Conservation (phyloP, 2,113 vertebrate genomes). For the Lathamus discolor region DNA sequence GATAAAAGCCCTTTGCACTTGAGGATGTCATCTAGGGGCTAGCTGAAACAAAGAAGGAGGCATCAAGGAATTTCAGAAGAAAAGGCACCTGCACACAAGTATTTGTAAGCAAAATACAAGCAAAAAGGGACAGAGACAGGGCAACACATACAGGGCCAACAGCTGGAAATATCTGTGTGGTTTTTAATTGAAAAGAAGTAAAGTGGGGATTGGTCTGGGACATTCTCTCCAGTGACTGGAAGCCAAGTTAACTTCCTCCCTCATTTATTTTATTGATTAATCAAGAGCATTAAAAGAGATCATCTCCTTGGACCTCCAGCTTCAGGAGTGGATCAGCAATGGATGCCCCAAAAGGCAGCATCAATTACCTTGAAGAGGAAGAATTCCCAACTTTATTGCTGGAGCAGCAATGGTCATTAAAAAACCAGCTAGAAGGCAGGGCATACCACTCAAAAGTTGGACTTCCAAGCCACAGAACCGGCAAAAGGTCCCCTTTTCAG, state of each 20-base stretch:
- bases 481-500: too few relatives aligned
- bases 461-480: not conserved
- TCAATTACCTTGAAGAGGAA: not conserved
- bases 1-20: not conserved
- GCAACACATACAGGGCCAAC: not conserved
- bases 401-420: not conserved
- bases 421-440: not conserved
- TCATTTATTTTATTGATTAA: not conserved
- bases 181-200: not conserved
- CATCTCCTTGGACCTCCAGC: not conserved
- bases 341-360: not conserved
- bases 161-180: not conserved
- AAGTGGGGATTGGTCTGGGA: not conserved
- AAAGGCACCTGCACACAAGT: not conserved
- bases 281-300: not conserved
- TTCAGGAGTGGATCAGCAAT: not conserved
- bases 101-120: not conserved
- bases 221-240: not conserved
- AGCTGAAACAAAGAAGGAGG: not conserved
- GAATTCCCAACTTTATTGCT: not conserved
- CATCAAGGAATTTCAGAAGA: not conserved
- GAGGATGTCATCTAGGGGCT: too few relatives aligned
- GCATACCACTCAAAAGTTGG: not conserved
- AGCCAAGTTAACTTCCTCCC: not conserved
- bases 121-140: not conserved